Evolutionary conservation across 2,113 vertebrate genomes (phyloP).

Genomic region (Cariama cristata): DNA sequence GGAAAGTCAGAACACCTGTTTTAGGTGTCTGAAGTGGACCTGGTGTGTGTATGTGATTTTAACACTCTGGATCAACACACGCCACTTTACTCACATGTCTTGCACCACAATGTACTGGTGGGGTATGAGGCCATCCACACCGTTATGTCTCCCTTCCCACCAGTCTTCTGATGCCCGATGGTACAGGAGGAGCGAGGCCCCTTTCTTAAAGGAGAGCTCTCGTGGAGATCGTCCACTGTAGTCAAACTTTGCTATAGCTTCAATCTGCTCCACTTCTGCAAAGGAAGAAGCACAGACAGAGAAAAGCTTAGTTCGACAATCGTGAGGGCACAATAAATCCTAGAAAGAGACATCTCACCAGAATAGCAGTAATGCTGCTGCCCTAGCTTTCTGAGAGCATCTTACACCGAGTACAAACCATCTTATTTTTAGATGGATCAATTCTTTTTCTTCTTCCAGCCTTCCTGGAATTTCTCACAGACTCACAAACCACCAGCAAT

Average conservation of each 20-base stretch:
- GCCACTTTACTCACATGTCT: constrained; percentile 89
- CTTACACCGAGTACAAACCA: background rate
- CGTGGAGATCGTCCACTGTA: constrained; percentile 90
- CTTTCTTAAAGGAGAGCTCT: constrained; percentile 98
- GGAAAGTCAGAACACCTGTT: background rate
- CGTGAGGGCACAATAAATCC: background rate
- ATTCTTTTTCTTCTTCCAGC: background rate
- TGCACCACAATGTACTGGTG: constrained; percentile 99
- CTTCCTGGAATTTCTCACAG: background rate
- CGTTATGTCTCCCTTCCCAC: constrained; percentile 98
- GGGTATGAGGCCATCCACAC: constrained; percentile 96
- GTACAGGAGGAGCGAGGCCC: constrained; percentile 94
- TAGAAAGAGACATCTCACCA: background rate
- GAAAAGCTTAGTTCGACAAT: background rate
- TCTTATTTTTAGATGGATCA: background rate
- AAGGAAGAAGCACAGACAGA: background rate
- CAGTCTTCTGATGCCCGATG: constrained; percentile 96
- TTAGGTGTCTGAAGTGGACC: background rate
- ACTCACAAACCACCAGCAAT: background rate
- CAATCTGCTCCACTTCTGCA: constrained; percentile 97
- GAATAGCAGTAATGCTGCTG: background rate
- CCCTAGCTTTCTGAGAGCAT: background rate
- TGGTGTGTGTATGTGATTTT: fast-evolving
- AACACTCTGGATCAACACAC: background rate
- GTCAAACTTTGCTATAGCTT: constrained; percentile 99